phyloP scores from a whole-genome alignment of 2,888 invertebrate genomes.

The Neocrepidodera transversa region DNA sequence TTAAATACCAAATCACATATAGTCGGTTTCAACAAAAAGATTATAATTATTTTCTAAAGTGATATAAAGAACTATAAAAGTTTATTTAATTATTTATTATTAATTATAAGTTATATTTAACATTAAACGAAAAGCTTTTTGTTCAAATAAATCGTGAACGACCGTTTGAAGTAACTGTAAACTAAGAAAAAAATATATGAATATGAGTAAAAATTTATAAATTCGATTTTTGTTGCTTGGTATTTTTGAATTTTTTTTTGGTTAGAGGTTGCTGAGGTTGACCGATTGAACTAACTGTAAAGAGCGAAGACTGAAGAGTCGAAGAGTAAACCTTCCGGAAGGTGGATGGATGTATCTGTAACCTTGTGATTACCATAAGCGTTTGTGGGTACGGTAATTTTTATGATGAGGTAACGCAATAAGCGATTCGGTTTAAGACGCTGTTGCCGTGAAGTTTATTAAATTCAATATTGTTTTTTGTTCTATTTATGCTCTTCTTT shows the following conservation, averaged over 20 bases:
- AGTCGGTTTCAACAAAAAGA: no score
- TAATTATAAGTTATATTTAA: no score
- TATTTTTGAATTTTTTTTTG: slow-evolving; percentile 23
- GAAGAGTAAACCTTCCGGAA: slow-evolving; percentile 42
- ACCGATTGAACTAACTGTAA: slow-evolving; percentile 42
- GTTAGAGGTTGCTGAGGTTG: slow-evolving; percentile 27
- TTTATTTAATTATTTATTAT: no score
- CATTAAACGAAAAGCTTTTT: no score
- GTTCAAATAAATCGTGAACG: no score
- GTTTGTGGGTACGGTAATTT: slow-evolving; percentile 39
- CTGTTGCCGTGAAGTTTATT: slow-evolving; percentile 21
- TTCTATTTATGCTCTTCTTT: no score
- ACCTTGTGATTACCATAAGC: slow-evolving; percentile 38
- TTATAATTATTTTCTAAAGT: no score
- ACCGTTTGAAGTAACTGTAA: no score
- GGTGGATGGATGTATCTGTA: slow-evolving; percentile 35
- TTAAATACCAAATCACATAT: no score
- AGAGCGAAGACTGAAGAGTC: slow-evolving; percentile 37
- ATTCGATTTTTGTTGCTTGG: slow-evolving; percentile 33
- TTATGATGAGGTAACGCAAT: slow-evolving; percentile 34
- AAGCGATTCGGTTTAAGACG: slow-evolving; percentile 27
- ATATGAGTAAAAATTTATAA: no score
- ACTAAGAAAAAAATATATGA: no score
- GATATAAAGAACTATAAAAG: no score
- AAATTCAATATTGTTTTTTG: slow-evolving; percentile 26